These are phyloP conservation scores for Agriopis aurantiaria DNA, from an alignment of 2,888 invertebrate species.

Conservation along the genomic window DNA sequence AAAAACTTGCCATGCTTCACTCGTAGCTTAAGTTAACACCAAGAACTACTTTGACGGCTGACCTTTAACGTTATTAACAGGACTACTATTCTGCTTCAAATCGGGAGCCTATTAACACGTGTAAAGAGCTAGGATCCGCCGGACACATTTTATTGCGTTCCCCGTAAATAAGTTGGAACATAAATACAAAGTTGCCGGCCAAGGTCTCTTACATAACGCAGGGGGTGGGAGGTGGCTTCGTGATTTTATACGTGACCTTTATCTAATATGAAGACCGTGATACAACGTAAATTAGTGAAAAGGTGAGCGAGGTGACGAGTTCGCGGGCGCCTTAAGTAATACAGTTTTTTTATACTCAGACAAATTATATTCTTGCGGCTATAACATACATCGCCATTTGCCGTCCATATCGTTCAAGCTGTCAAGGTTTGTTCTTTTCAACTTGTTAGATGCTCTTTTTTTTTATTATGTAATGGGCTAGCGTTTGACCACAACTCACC, in stretches of 20 bases:
- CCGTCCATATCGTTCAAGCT: too few relatives aligned
- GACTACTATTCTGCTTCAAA: conserved; percentile 8
- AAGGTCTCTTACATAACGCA: conserved; percentile 27
- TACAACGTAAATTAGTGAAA: conserved; percentile 32
- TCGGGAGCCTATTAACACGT: conserved; percentile 43
- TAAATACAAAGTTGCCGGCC: conserved; percentile 27
- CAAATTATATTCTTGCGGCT: too few relatives aligned
- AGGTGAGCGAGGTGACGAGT: conserved; percentile 14
- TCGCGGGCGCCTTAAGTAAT: background rate
- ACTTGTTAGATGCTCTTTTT: too few relatives aligned
- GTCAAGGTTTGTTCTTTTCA: too few relatives aligned
- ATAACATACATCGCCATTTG: too few relatives aligned
- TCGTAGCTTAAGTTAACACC: background rate
- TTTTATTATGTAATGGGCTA: too few relatives aligned
- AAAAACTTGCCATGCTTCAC: background rate
- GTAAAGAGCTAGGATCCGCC: conserved; percentile 52
- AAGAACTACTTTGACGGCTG: background rate
- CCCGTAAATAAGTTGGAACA: conserved; percentile 33
- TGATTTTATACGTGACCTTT: conserved; percentile 34
- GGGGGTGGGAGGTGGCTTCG: conserved; percentile 7
- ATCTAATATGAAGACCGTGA: conserved; percentile 32
- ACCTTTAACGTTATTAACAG: conserved; percentile 1
- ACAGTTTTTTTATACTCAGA: background rate
- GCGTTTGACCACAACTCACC: too few relatives aligned
- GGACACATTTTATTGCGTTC: conserved; percentile 27